Evolutionary conservation across 2,113 vertebrate genomes (phyloP).

Genomic region (Mesembrinibis cayennensis): DNA sequence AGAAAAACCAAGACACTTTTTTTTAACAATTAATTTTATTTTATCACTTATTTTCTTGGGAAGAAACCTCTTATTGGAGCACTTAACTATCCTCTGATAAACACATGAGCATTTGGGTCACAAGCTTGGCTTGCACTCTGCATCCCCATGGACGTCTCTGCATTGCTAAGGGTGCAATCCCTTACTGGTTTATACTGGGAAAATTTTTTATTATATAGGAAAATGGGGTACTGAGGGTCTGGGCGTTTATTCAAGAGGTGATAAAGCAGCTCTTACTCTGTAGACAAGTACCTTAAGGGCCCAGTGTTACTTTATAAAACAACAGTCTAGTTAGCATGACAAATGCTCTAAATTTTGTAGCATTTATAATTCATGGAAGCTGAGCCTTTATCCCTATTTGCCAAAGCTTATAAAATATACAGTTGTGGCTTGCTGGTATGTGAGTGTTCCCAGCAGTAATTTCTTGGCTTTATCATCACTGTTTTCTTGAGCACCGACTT

Average conservation of each 20-base stretch:
- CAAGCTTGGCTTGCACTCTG: neutral
- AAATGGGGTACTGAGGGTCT: neutral
- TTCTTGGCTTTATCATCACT: neutral
- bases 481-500: neutral
- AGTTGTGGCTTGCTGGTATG: neutral
- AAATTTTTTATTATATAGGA: neutral
- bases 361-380: neutral
- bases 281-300: neutral
- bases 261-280: neutral
- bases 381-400: neutral
- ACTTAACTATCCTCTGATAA: neutral
- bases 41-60: neutral
- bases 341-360: neutral
- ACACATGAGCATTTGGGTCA: rapidly evolving
- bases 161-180: too few species aligned
- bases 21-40: too few species aligned
- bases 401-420: neutral
- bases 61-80: neutral
- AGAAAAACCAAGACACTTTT: neutral
- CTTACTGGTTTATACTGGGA: neutral
- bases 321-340: neutral
- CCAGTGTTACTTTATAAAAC: neutral
- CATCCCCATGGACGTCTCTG: neutral
- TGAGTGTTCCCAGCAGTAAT: neutral
- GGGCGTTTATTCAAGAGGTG: neutral